These are phyloP conservation scores for Sepiola atlantica DNA, from an alignment of 2,888 invertebrate species.

Conservation along the genomic window DNA sequence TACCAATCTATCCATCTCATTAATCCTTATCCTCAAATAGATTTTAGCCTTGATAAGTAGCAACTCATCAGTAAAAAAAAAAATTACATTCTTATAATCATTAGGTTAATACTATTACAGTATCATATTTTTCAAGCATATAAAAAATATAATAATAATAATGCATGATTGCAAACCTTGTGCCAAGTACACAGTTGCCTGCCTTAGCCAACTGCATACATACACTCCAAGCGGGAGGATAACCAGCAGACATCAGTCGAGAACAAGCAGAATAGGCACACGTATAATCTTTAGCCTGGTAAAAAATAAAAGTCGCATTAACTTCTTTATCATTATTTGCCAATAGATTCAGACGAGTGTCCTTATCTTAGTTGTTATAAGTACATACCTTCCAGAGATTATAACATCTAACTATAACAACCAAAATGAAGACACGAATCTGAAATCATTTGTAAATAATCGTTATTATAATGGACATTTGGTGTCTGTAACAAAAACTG, in stretches of 20 bases:
- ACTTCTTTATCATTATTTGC: not conserved
- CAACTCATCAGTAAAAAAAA: not conserved
- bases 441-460: no score
- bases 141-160: not conserved
- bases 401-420: no score
- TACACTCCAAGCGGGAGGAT: slow-evolving; percentile 78
- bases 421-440: no score
- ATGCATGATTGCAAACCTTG: not conserved
- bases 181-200: slow-evolving; percentile 38
- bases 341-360: no score
- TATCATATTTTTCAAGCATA: not conserved
- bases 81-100: no score
- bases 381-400: no score
- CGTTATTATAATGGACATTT: slow-evolving; percentile 48
- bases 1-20: no score
- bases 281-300: slow-evolving; percentile 73
- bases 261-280: slow-evolving; percentile 77
- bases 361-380: no score
- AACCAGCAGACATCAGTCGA: slow-evolving; percentile 76
- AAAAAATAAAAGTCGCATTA: not conserved
- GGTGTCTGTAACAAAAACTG: no score
- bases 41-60: not conserved
- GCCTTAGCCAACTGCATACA: slow-evolving; percentile 77
- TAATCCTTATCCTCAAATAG: not conserved
- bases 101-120: not conserved